Evolutionary conservation across 1,140 invertebrate species (phyloP).

Genomic region (Ceratosolen fusciceps): DNA sequence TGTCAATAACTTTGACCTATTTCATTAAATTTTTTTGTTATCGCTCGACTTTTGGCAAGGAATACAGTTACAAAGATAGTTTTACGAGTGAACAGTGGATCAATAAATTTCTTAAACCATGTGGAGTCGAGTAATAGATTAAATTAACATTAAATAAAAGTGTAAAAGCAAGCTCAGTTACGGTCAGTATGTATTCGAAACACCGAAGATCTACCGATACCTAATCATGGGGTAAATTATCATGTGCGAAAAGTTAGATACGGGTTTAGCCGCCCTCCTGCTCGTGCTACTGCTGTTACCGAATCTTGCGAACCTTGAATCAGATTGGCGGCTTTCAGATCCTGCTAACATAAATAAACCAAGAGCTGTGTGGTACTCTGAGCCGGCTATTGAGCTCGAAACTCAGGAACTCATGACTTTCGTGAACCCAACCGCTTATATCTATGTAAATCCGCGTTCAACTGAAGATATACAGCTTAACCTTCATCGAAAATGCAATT

Average conservation of each 20-base stretch:
- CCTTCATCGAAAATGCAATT: conserved; percentile 59
- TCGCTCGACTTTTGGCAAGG: too few species aligned
- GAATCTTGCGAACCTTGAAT: neutral
- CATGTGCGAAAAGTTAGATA: conserved; percentile 56
- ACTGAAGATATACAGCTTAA: neutral
- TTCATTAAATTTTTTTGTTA: too few species aligned
- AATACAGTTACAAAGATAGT: too few species aligned
- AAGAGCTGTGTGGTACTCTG: too few species aligned
- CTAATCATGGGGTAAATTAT: conserved; percentile 21
- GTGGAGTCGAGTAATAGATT: too few species aligned
- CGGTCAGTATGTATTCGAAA: conserved; percentile 25
- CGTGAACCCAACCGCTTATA: conserved; percentile 63
- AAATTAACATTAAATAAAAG: too few species aligned
- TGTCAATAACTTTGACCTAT: too few species aligned
- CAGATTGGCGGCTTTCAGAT: neutral
- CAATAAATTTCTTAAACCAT: too few species aligned
- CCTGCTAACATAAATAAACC: too few species aligned
- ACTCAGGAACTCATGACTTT: neutral
- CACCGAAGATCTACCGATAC: neutral
- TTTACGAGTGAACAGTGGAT: too few species aligned
- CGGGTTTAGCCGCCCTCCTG: conserved; percentile 45
- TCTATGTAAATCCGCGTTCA: conserved; percentile 64
- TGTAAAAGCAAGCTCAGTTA: too few species aligned
- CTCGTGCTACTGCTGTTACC: conserved; percentile 36
- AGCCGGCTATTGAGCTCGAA: too few species aligned